phyloP scores from a whole-genome alignment of 2,888 invertebrate species.

The Drosophila rellima region DNA sequence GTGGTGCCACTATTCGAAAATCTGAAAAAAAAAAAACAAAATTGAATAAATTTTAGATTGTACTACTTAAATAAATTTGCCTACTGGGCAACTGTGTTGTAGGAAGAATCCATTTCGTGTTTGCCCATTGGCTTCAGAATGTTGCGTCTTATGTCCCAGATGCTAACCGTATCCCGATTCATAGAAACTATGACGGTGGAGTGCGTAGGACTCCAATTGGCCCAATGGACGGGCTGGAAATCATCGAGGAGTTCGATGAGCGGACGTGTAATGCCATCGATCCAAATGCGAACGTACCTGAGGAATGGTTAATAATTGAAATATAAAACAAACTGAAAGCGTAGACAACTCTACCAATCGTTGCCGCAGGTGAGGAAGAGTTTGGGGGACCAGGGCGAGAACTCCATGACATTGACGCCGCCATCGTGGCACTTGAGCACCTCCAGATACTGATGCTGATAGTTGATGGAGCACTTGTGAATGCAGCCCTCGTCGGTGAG shows the following conservation, averaged over 20 bases:
- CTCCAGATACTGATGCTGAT: slow-evolving; percentile 91
- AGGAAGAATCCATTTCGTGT: slow-evolving; percentile 71
- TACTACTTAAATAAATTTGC: too few relatives aligned
- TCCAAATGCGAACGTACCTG: slow-evolving; percentile 90
- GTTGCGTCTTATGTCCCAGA: slow-evolving; percentile 93
- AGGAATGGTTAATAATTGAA: neutral
- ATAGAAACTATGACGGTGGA: slow-evolving; percentile 90
- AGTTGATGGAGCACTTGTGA: slow-evolving; percentile 93
- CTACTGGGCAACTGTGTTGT: slow-evolving; percentile 74
- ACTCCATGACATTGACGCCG: slow-evolving; percentile 90
- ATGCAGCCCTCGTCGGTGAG: slow-evolving; percentile 95
- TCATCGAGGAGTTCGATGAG: slow-evolving; percentile 87
- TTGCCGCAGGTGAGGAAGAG: slow-evolving; percentile 92
- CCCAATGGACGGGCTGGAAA: slow-evolving; percentile 87
- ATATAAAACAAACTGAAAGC: too few relatives aligned
- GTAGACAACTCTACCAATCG: slow-evolving; percentile 87
- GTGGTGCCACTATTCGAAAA: slow-evolving; percentile 90
- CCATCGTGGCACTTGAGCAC: slow-evolving; percentile 92
- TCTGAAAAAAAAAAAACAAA: slow-evolving; percentile 63
- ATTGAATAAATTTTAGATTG: too few relatives aligned
- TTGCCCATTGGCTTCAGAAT: slow-evolving; percentile 88
- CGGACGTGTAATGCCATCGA: slow-evolving; percentile 89
- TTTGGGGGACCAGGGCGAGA: slow-evolving; percentile 90
- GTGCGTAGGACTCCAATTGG: slow-evolving; percentile 91
- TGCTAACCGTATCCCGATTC: slow-evolving; percentile 89